Evolutionary conservation across 2,797 vertebrate species (phyloP).

Genomic region (Pangasius mekongensis): DNA sequence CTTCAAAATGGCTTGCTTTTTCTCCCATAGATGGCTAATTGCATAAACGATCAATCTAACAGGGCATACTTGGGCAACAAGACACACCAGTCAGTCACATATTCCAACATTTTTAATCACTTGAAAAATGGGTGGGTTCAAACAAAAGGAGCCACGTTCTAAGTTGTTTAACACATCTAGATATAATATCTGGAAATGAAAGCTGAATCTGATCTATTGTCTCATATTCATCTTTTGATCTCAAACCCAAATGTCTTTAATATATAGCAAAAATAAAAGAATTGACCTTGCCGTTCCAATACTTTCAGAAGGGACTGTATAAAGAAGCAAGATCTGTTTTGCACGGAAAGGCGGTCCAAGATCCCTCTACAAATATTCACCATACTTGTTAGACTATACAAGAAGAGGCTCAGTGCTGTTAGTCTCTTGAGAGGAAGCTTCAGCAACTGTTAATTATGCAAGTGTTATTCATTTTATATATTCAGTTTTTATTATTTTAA

Average conservation of each 20-base stretch:
- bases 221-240: neutral
- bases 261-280: neutral
- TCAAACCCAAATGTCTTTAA: neutral
- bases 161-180: neutral
- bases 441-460: neutral
- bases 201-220: neutral
- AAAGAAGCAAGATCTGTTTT: neutral
- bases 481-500: neutral
- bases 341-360: neutral
- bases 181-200: neutral
- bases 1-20: neutral
- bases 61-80: neutral
- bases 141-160: neutral
- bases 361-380: neutral
- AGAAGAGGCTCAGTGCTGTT: neutral
- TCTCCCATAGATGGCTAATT: neutral
- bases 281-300: neutral
- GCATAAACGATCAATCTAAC: neutral
- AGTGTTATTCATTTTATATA: neutral
- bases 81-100: neutral
- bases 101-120: neutral
- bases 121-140: neutral
- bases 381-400: neutral
- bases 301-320: neutral
- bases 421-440: neutral